Evolutionary conservation across 2,797 vertebrate genomes (phyloP), one percentile per base, ranked within the genome.

Genomic region (Malacoctenus gilli): DNA sequence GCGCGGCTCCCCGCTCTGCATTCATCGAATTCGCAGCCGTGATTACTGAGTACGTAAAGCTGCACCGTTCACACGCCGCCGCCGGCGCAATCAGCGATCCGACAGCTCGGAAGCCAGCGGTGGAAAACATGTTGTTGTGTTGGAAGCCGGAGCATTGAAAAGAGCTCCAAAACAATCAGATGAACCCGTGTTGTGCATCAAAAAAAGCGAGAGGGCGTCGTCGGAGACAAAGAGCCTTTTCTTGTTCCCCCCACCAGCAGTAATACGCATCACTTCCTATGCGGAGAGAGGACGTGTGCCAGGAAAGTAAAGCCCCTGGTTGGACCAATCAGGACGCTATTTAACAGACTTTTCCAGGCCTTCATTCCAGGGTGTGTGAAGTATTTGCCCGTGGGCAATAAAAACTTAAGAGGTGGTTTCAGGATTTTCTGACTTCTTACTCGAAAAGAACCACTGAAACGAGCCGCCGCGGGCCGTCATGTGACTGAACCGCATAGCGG

Each of bases 361-460:
- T 31, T 66, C 28, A 53, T 82, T 89, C 84, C 85, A 87, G 78
- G 64, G 71, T n/a, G 77, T 85, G 85, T 79, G 74, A 84, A 82
- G 77, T 71, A 75, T 72, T 77, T 68, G 54, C 68, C 83, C 74
- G 44, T 0, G 70, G 66, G 77, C 66, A 72, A 76, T 77, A 82
- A 80, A 84, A 72, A 53, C 68, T 37, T 53, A 72, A 75, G 68
- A 82, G 73, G 73, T 73, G 72, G 69, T 82, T 86, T 81, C 0
- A 5, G 53, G 68, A 67, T 66, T 68, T 77, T 74, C 52, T 48
- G 34, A 61, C 53, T 63, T 75, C 54, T 56, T 43, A 68, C 51
- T 60, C 16, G 9, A 22, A n/a, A n/a, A n/a, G 59, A 66, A 57
- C 16, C 15, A 58, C 19, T 38, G 28, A 32, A 70, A 56, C 6